Percentiles rank a stretch among this genome's conserved stretches.
These are phyloP conservation scores for Polypterus bichir DNA, from an alignment of 2,113 vertebrate species.

Conservation along the genomic window DNA sequence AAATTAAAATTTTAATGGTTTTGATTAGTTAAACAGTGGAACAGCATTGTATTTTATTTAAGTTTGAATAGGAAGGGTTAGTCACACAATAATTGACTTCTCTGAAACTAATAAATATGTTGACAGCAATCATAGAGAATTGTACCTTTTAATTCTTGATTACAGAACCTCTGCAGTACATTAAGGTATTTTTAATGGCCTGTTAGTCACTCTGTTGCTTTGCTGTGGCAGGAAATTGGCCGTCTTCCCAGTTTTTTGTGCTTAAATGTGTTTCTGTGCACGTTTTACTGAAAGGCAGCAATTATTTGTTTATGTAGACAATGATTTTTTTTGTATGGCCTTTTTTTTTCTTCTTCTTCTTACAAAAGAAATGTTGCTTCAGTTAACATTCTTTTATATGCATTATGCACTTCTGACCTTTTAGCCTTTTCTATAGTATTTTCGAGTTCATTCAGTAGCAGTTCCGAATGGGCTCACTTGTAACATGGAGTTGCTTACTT, in stretches of 20 bases:
- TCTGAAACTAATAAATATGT: neutral
- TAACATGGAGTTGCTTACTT: too few relatives aligned
- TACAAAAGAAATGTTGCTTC: too few relatives aligned
- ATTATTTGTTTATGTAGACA: neutral
- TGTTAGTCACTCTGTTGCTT: constrained; percentile 28
- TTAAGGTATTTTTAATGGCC: constrained; percentile 29
- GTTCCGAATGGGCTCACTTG: too few relatives aligned
- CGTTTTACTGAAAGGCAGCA: neutral
- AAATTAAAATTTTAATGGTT: too few relatives aligned
- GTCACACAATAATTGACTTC: constrained; percentile 6
- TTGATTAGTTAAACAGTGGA: too few relatives aligned
- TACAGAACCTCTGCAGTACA: constrained; percentile 22
- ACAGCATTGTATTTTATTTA: too few relatives aligned
- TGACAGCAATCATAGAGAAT: neutral
- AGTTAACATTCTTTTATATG: too few relatives aligned
- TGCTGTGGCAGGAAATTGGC: constrained; percentile 22
- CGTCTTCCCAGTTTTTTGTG: constrained; percentile 30
- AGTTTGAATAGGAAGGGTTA: too few relatives aligned
- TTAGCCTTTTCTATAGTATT: too few relatives aligned
- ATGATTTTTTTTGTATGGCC: neutral
- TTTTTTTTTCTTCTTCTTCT: too few relatives aligned
- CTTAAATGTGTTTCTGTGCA: constrained; percentile 1
- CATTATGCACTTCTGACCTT: too few relatives aligned
- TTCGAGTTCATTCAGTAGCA: too few relatives aligned
- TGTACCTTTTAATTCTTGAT: constrained; percentile 18